Evolutionary conservation across 2,888 invertebrate species (phyloP).

Genomic region (Chirona hameri): DNA sequence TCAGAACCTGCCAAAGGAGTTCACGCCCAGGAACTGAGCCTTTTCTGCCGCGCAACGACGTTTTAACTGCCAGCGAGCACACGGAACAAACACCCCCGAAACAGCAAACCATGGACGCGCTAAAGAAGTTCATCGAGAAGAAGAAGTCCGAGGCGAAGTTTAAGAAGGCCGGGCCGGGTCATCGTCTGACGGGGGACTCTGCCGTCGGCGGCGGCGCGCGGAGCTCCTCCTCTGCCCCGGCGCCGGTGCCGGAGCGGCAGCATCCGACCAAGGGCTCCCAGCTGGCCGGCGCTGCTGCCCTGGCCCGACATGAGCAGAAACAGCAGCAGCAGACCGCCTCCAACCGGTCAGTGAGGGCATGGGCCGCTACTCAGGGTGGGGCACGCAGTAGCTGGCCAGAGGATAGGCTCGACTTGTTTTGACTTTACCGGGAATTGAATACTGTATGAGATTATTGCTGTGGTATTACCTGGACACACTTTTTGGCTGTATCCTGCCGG

Average conservation of each 20-base stretch:
- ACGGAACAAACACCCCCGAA: background rate
- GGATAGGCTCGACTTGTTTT: too few species aligned
- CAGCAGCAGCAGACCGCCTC: constrained; percentile 30
- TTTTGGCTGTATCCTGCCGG: background rate
- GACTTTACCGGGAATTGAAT: too few species aligned
- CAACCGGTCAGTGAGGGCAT: constrained; percentile 2
- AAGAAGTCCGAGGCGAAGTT: constrained; percentile 84
- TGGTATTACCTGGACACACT: too few species aligned
- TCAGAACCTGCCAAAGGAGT: constrained; percentile 13
- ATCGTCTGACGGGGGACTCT: constrained; percentile 47
- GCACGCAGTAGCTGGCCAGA: background rate
- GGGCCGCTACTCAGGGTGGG: too few species aligned
- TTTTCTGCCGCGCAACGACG: too few species aligned
- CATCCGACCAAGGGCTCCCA: constrained; percentile 66
- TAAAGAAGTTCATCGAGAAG: constrained; percentile 83
- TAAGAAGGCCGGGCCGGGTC: constrained; percentile 72
- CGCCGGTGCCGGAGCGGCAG: constrained; percentile 48
- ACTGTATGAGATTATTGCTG: too few species aligned
- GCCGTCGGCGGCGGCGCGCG: constrained; percentile 13
- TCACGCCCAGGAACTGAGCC: constrained; percentile 1
- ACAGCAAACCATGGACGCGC: constrained; percentile 50
- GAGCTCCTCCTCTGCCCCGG: constrained; percentile 39
- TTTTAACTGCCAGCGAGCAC: background rate
- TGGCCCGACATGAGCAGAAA: constrained; percentile 57
- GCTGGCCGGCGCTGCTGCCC: constrained; percentile 79